Evolutionary conservation across 2,113 vertebrate genomes (phyloP).

Genomic region (Hypocryptadius cinnamomeus): DNA sequence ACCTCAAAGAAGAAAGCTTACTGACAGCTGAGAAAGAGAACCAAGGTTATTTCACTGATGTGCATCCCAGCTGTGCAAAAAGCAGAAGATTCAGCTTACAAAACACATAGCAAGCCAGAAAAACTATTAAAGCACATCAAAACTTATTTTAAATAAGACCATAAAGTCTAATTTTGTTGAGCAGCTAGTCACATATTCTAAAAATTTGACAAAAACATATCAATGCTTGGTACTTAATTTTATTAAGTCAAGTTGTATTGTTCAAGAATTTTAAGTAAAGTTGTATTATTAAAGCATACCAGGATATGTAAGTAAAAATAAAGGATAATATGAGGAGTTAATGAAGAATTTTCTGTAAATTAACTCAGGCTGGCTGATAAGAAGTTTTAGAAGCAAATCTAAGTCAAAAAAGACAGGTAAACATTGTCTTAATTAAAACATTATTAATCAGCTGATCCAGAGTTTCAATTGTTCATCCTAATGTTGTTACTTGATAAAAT

Average conservation of each 20-base stretch:
- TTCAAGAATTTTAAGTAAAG: not conserved
- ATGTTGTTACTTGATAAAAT: not conserved
- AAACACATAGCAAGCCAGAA: not conserved
- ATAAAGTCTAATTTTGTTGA: not conserved
- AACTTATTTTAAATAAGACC: not conserved
- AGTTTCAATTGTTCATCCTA: not conserved
- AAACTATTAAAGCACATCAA: not conserved
- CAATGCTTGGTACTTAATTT: not conserved
- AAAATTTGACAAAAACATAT: not conserved
- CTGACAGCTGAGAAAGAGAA: not conserved
- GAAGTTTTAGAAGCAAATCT: not conserved
- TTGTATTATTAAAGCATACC: not conserved
- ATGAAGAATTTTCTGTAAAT: not conserved
- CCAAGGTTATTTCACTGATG: too few species aligned
- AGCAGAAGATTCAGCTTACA: not conserved
- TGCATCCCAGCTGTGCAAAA: not conserved
- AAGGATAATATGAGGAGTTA: not conserved
- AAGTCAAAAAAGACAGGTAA: not conserved
- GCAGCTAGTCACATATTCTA: not conserved
- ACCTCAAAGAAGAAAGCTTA: not conserved
- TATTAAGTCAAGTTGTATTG: not conserved
- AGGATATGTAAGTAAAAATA: not conserved
- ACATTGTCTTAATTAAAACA: not conserved
- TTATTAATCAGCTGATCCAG: not conserved
- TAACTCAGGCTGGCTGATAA: not conserved